A percentile compares a stretch with the other conserved stretches of the same genome.
phyloP scores from a whole-genome alignment of 2,888 invertebrate species.

The Cryptocephalus moraei region DNA sequence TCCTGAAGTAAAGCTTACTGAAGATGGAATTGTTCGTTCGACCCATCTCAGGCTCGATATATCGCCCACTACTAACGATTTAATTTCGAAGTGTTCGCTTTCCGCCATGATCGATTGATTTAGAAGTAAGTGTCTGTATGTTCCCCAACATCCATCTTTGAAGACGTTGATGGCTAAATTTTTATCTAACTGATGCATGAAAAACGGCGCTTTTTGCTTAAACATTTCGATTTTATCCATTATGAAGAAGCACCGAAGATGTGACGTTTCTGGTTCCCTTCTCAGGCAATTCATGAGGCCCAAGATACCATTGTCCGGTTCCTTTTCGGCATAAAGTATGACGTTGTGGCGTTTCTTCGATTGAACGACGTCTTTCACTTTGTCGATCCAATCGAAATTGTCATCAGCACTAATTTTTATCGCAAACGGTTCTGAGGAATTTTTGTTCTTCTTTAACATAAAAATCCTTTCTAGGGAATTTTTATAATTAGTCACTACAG shows the following conservation, averaged over 20 bases:
- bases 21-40: constrained; percentile 57
- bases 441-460: constrained; percentile 40
- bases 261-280: constrained; percentile 45
- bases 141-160: constrained; percentile 48
- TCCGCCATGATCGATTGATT: constrained; percentile 40
- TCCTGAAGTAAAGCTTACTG: no score
- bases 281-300: constrained; percentile 65
- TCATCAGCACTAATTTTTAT: no score
- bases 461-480: constrained; percentile 44
- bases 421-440: no score
- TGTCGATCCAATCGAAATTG: no score
- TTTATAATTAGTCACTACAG: constrained; percentile 39
- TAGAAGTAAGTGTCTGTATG: constrained; percentile 71
- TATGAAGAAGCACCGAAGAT: constrained; percentile 42
- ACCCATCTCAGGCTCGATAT: constrained; percentile 78
- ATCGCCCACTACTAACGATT: constrained; percentile 72
- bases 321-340: constrained; percentile 53
- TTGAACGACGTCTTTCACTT: no score
- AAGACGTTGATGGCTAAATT: constrained; percentile 74
- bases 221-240: constrained; percentile 29
- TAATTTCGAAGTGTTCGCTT: constrained; percentile 63
- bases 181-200: constrained; percentile 53
- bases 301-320: constrained; percentile 63
- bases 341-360: constrained; percentile 41
- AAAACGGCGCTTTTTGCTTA: constrained; percentile 44